These are phyloP conservation scores for Sigmodon hispidus DNA, from an alignment of 2,113 vertebrate species.

Conservation along the genomic window DNA sequence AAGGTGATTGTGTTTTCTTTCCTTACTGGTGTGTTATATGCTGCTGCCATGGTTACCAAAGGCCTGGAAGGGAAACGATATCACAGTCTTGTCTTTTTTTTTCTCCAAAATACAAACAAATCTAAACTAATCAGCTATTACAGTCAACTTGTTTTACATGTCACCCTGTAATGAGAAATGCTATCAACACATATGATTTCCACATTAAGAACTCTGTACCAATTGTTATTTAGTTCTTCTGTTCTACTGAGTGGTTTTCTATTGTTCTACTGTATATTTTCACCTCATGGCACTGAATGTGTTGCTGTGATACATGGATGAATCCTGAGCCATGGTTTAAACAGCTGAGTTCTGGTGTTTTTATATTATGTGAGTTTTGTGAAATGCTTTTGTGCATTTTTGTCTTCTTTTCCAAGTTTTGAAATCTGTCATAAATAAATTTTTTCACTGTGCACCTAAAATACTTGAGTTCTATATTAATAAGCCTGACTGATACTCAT, in stretches of 20 bases:
- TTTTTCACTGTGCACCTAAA: constrained; percentile 85
- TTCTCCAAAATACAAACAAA: constrained; percentile 49
- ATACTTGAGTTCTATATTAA: constrained; percentile 59
- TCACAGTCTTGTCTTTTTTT: constrained; percentile 44
- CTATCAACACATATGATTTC: constrained; percentile 60
- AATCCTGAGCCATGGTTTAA: constrained; percentile 72
- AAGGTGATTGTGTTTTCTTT: constrained; percentile 51
- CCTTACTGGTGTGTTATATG: not conserved
- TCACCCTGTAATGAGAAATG: not conserved
- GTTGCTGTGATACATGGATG: constrained; percentile 67
- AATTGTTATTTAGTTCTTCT: constrained; percentile 59
- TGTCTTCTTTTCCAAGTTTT: constrained; percentile 75
- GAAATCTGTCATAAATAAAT: constrained; percentile 85
- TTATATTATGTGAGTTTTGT: constrained; percentile 85
- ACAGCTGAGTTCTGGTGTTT: constrained; percentile 76
- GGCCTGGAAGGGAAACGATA: constrained; percentile 36
- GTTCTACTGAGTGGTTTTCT: constrained; percentile 66
- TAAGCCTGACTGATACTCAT: not conserved
- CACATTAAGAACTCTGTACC: constrained; percentile 49
- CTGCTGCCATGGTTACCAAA: constrained; percentile 10
- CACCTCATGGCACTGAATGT: constrained; percentile 68
- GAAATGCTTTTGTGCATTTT: constrained; percentile 78
- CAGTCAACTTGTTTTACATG: constrained; percentile 12
- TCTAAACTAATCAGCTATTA: not conserved
- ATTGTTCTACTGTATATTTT: constrained; percentile 68